Base-by-base conservation (phyloP, 1,140 invertebrate species). In the Zaprionus ghesquierei region DNA sequence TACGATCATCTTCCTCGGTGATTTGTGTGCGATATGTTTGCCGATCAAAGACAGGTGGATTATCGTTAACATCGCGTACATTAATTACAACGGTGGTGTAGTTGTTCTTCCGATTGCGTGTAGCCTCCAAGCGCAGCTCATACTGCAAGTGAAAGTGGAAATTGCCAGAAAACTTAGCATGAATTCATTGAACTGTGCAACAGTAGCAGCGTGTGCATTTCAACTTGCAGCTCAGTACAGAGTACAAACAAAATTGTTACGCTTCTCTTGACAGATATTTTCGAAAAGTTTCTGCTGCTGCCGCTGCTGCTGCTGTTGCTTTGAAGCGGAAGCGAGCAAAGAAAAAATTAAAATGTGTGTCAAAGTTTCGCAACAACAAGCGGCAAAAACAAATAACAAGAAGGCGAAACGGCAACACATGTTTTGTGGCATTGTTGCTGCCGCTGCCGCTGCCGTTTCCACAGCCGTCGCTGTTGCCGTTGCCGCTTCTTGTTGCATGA, bases 11-110 rank as follows among this genome's bases (percentile, higher is more conserved):
- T 89, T 95, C 94, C 80, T 95, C 94, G 9, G 94, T 94, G 82
- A 95, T 95, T 91, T 94, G 94, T 60, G 94, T 94, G 81, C 95
- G 93, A 92, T 95, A 95, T 74, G 94, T 94, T 71, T 94, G 94
- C 69, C 94, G 93, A 92, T 95, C 94, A 89, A 95, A 95, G 35
- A 94, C 93, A 53, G 94, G 94, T 69, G 93, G 92, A 92, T 94
- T 94, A 91, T 95, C 94, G 87, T 94, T 94, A 66, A 94, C 93
- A 90, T 94, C 94, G 89, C 94, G 94, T 63, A 95, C 94, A 87
- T 94, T 94, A 75, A 95, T 94, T 59, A 95, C 93, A 70, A 95
- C 94, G 62, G 93, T 94, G 56, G 94, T 95, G 90, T 93, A 94
- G 91, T 95, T 95, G 79, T 94, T 94, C 81, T 94, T 94, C 66